These are phyloP conservation scores for Corythucha ciliata DNA, from an alignment of 2,888 invertebrate species.

Conservation along the genomic window DNA sequence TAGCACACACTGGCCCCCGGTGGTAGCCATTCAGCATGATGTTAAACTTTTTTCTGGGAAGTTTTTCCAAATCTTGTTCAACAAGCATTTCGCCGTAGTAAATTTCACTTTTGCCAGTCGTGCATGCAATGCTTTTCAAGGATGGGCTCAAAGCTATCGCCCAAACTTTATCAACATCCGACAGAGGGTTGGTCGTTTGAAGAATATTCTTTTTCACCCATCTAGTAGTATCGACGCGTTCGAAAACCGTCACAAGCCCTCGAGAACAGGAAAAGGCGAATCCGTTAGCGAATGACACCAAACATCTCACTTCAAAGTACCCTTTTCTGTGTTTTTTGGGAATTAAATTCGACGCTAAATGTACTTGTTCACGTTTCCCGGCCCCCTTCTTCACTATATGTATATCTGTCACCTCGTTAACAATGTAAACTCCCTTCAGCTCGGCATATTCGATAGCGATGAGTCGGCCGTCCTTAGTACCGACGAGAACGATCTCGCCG, in stretches of 20 bases:
- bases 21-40: conserved; percentile 68
- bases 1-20: conserved; percentile 65
- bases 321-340: conserved; percentile 20
- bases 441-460: conserved; percentile 80
- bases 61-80: neutral
- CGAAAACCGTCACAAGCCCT: conserved; percentile 68
- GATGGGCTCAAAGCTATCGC: conserved; percentile 42
- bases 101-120: conserved; percentile 44
- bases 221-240: conserved; percentile 52
- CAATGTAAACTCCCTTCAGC: conserved; percentile 56
- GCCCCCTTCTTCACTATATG: conserved; percentile 49
- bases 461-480: conserved; percentile 65
- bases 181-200: conserved; percentile 10
- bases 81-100: conserved; percentile 37
- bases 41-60: conserved; percentile 48
- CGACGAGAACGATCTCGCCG: conserved; percentile 64
- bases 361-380: conserved; percentile 11
- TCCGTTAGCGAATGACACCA: conserved; percentile 46
- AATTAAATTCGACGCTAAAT: conserved; percentile 13
- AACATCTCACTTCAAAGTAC: conserved; percentile 27
- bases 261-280: conserved; percentile 64
- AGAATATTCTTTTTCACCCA: conserved; percentile 23
- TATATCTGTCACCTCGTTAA: conserved; percentile 51
- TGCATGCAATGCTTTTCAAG: conserved; percentile 44
- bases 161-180: conserved; percentile 10